A percentile compares a stretch with the other conserved stretches of the same genome.
phyloP scores from a whole-genome alignment of 2,113 vertebrate genomes.

The Sander lucioperca region DNA sequence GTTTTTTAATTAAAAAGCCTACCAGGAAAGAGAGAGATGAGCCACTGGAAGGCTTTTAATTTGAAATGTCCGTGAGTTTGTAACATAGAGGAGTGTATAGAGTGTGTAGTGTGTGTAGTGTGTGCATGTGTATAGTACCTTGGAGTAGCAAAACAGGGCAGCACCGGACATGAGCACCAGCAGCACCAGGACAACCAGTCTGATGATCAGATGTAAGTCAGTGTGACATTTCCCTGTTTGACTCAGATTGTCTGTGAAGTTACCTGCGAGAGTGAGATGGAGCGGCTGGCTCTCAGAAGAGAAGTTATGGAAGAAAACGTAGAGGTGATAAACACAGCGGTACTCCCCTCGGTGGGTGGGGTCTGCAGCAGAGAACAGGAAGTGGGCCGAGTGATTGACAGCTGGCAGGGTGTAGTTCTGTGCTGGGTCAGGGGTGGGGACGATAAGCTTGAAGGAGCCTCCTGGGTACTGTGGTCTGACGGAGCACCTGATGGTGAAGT shows the following conservation, averaged over 20 bases:
- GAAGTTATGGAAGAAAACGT: not conserved
- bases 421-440: too few relatives aligned
- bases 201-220: not conserved
- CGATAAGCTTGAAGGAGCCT: not conserved
- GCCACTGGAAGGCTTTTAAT: not conserved
- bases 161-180: not conserved
- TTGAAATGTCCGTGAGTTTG: not conserved
- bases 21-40: not conserved
- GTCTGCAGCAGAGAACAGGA: not conserved
- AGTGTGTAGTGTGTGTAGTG: too few relatives aligned
- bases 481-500: constrained; percentile 1
- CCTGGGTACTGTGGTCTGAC: not conserved
- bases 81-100: too few relatives aligned
- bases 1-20: not conserved
- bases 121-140: not conserved
- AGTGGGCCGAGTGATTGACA: constrained; percentile 6
- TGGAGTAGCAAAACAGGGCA: not conserved
- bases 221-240: too few relatives aligned
- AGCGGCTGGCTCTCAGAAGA: constrained; percentile 6
- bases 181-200: not conserved
- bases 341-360: not conserved
- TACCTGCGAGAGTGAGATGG: not conserved
- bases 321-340: constrained; percentile 4
- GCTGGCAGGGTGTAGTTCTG: not conserved
- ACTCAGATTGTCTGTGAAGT: not conserved